These are phyloP conservation scores for Sebastes wilsoni DNA, from an alignment of 2,797 vertebrate species.

Conservation along the genomic window DNA sequence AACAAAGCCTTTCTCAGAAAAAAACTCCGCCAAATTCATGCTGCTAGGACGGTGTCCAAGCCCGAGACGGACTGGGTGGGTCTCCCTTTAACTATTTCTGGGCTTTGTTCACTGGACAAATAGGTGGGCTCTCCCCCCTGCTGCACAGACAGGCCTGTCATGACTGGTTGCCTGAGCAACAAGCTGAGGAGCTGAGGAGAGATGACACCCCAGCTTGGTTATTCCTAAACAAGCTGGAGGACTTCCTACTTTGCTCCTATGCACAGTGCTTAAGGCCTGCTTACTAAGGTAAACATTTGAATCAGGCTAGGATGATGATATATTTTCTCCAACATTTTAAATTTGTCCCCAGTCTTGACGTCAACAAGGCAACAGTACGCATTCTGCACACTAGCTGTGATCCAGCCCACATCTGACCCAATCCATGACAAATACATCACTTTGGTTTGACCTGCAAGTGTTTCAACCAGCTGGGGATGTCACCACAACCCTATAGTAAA, in stretches of 20 bases:
- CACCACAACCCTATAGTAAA: neutral
- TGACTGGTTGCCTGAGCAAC: slow-evolving; percentile 24
- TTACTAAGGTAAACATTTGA: neutral
- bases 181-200: slow-evolving; percentile 13
- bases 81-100: slow-evolving; percentile 8
- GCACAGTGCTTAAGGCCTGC: neutral
- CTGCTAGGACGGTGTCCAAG: neutral
- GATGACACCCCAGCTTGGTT: slow-evolving; percentile 9
- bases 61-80: neutral
- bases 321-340: neutral
- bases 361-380: neutral
- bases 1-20: neutral
- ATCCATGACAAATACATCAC: neutral
- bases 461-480: neutral
- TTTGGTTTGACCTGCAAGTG: neutral
- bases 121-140: neutral
- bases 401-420: neutral
- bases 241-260: neutral
- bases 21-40: neutral
- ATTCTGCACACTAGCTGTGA: neutral
- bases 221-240: slow-evolving; percentile 10
- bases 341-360: neutral
- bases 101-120: slow-evolving; percentile 25
- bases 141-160: slow-evolving; percentile 17
- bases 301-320: neutral